Percentiles rank a stretch among this genome's conserved stretches.
Evolutionary conservation across 2,113 vertebrate species (phyloP).

Genomic region (Poecile atricapillus): DNA sequence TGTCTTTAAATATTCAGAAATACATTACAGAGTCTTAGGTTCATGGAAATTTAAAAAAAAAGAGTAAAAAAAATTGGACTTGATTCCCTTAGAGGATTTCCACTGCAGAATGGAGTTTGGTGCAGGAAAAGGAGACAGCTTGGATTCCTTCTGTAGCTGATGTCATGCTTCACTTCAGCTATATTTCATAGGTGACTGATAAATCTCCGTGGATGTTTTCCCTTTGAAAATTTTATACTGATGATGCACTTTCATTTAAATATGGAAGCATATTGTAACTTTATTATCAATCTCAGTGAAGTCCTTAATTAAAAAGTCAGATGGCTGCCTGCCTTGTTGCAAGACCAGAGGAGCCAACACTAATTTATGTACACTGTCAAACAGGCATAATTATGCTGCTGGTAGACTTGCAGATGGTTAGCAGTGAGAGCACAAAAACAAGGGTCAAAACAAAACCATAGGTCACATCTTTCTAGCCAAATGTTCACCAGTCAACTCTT

Average conservation of each 20-base stretch:
- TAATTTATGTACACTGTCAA: constrained; percentile 56
- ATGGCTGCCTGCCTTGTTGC: constrained; percentile 39
- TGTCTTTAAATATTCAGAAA: neutral
- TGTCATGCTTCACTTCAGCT: neutral
- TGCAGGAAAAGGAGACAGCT: neutral
- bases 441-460: constrained; percentile 29
- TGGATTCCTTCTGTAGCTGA: neutral
- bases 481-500: constrained; percentile 4
- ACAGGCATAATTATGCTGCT: constrained; percentile 29
- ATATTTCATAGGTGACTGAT: neutral
- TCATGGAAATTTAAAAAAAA: neutral
- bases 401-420: constrained; percentile 51
- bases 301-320: constrained; percentile 56
- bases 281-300: constrained; percentile 32
- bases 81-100: neutral
- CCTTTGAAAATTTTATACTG: neutral
- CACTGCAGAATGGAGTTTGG: neutral
- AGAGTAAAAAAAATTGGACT: neutral
- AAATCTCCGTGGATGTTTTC: neutral
- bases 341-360: constrained; percentile 37
- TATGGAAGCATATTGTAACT: constrained; percentile 9
- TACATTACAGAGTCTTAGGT: neutral
- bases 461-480: constrained; percentile 27
- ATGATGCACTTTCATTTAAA: constrained; percentile 22
- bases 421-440: neutral